phyloP scores from a whole-genome alignment of 1,140 invertebrate genomes.

The Formica exsecta region DNA sequence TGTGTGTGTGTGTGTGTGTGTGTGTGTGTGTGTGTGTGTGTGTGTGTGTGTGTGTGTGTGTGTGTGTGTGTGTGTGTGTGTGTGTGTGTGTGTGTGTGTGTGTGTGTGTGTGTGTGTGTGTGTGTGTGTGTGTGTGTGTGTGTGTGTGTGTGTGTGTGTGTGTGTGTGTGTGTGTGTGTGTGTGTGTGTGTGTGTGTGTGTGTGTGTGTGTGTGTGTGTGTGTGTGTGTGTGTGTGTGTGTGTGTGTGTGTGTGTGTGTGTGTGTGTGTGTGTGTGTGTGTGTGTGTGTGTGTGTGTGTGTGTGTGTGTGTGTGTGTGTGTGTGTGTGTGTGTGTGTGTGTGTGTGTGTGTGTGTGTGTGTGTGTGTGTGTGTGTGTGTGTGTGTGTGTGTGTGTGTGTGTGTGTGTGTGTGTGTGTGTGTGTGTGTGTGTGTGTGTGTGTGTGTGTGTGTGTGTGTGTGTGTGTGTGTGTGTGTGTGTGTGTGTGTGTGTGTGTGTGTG shows the following conservation, averaged over 20 bases:
- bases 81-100: not conserved
- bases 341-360: not conserved
- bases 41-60: not conserved
- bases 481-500: not conserved
- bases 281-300: not conserved
- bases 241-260: not conserved
- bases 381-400: not conserved
- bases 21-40: not conserved
- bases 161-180: not conserved
- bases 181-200: not conserved
- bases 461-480: not conserved
- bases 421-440: not conserved
- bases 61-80: not conserved
- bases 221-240: not conserved
- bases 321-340: not conserved
- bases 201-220: not conserved
- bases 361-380: not conserved
- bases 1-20: not conserved
- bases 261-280: not conserved
- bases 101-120: not conserved
- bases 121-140: not conserved
- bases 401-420: not conserved
- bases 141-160: not conserved
- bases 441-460: not conserved
- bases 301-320: not conserved